Percentiles rank a stretch among this genome's conserved stretches.
These are phyloP conservation scores for Steatocranus sp. DNA, from an alignment of 2,797 vertebrate genomes.

Conservation along the genomic window DNA sequence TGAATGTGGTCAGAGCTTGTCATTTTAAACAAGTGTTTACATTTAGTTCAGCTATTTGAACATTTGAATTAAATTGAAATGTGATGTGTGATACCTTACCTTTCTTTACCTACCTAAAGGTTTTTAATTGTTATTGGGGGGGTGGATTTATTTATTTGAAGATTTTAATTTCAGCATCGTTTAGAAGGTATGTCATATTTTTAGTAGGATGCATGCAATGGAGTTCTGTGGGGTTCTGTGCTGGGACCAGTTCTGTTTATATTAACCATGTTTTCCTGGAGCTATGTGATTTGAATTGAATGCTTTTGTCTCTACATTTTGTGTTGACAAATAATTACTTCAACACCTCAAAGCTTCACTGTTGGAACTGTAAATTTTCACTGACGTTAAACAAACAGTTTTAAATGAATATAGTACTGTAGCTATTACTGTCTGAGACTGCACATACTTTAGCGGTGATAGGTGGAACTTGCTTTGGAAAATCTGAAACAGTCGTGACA, in stretches of 20 bases:
- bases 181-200: not conserved
- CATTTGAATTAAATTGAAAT: not conserved
- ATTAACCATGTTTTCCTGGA: not conserved
- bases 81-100: not conserved
- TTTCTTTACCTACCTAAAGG: not conserved
- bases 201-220: not conserved
- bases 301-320: not conserved
- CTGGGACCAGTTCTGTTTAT: not conserved
- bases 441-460: not conserved
- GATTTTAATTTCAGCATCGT: not conserved
- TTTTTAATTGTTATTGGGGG: conserved; percentile 7
- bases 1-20: not conserved
- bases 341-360: not conserved
- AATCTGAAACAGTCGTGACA: conserved; percentile 53
- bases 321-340: not conserved
- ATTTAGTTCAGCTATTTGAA: not conserved
- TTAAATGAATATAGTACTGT: not conserved
- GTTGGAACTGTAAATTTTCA: too few species aligned
- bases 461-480: conserved; percentile 51
- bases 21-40: not conserved
- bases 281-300: not conserved
- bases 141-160: not conserved
- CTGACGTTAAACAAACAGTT: not conserved
- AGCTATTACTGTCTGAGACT: not conserved
- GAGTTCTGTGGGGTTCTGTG: not conserved